A percentile compares a stretch with the other conserved stretches of the same genome.
phyloP scores from a whole-genome alignment of 2,888 invertebrate species.

The Petrolisthes manimaculis region DNA sequence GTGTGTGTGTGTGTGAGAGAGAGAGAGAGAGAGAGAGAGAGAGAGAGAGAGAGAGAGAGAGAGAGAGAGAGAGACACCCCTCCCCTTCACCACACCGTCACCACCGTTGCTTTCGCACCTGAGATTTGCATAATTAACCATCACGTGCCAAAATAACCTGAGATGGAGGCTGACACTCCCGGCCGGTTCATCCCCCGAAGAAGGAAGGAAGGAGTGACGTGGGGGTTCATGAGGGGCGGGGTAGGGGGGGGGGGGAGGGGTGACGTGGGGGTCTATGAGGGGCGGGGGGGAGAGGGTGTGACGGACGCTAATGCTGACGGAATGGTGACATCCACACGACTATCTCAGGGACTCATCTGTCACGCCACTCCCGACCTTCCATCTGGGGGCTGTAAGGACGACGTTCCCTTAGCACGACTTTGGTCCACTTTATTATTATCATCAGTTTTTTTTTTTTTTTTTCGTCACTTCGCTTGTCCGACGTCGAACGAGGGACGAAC shows the following conservation, averaged over 20 bases:
- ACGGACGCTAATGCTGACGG: constrained; percentile 62
- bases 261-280: constrained; percentile 24
- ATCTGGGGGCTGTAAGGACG: constrained; percentile 23
- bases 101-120: constrained; percentile 46
- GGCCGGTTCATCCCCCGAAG: constrained; percentile 33
- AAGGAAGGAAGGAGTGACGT: too few species aligned
- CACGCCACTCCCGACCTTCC: constrained; percentile 35
- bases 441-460: too few species aligned
- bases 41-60: too few species aligned
- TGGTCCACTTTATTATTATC: too few species aligned
- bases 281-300: constrained; percentile 27
- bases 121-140: constrained; percentile 59
- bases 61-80: too few species aligned
- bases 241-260: background rate
- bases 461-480: too few species aligned
- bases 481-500: too few species aligned
- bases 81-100: constrained; percentile 32
- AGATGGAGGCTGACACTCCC: constrained; percentile 5
- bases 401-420: background rate
- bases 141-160: constrained; percentile 55
- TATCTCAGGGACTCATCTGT: constrained; percentile 40
- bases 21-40: background rate
- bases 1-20: background rate
- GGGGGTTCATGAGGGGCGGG: constrained; percentile 35
- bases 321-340: constrained; percentile 60